Base-by-base conservation (phyloP, 2,797 vertebrate genomes). In the Sylvia borin region DNA sequence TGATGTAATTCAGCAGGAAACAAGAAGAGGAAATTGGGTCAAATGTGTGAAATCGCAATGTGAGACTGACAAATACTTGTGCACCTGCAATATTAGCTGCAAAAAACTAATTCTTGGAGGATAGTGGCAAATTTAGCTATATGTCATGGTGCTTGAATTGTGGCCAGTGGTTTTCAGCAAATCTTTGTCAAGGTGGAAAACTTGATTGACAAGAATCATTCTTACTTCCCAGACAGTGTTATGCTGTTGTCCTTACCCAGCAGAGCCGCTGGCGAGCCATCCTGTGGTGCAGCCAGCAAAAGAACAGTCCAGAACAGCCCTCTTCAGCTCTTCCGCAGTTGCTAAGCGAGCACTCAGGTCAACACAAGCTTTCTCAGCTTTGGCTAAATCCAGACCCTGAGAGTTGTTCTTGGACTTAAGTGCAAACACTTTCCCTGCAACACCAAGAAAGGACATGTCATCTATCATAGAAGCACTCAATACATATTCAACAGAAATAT, bases 371-470 rank as follows among this genome's bases (percentile, higher is more conserved):
- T 98, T 97, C 85, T 86, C 96, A 55, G 98, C 98, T 20, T 97
- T 97, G 5, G 98, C 98, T 88, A 98, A 97, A 72, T 97, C 98
- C 95, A 96, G 95, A 42, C 93, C 95, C 70, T 88, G 96, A 21
- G 98, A 98, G 88, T 97, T 98, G 90, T 98, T 99, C 97, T 97
- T 98, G 93, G 98, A 96, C 86, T 98, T 98, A 94, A 99, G 79
- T 45, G 98, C 97, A 88, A 99, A 99, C 84, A 99, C 98, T 82
- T 98, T 99, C 86, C 99, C 99, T 99, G 97, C 54, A 88, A 90
- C 72, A 96, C 73, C 96, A 88, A 48, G 95, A 79, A 96, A 95
- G 65, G 71, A 88, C 51, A 89, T 21, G n/a, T 90, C 81, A 94
- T 74, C 73, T 14, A 0, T 79, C 54, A 64, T n/a, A 40, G 45